Conservation (phyloP, 2,113 vertebrate genomes). For the Pelvicachromis taeniatus region DNA sequence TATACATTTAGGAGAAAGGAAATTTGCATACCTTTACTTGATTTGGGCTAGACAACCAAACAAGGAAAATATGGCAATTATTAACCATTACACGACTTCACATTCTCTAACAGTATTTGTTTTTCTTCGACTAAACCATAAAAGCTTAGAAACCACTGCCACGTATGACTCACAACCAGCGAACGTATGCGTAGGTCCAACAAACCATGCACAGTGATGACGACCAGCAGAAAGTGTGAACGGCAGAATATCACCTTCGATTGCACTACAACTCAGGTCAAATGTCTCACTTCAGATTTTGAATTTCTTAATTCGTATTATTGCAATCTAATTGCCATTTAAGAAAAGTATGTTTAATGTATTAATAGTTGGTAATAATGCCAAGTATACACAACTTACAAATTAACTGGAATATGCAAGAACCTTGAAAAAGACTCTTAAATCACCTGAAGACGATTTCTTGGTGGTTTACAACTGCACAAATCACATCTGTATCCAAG, state of each 20-base stretch:
- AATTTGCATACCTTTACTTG: background rate
- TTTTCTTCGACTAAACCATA: background rate
- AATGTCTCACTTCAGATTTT: background rate
- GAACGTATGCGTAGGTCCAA: background rate
- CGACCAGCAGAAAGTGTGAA: background rate
- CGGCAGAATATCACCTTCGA: background rate
- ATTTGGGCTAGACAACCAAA: background rate
- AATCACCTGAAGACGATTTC: background rate
- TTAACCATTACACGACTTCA: background rate
- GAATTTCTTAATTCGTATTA: background rate
- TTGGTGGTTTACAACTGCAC: background rate
- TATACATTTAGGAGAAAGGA: background rate
- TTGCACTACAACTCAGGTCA: background rate
- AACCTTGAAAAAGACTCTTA: background rate
- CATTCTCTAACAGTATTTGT: background rate
- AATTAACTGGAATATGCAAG: background rate
- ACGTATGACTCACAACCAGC: background rate
- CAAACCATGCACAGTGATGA: background rate
- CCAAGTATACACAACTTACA: background rate
- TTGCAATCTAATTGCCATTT: background rate
- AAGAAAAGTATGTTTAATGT: background rate
- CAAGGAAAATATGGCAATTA: background rate
- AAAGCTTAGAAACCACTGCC: background rate
- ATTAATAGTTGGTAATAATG: background rate
- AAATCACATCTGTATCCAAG: background rate